Base-by-base conservation (phyloP, 2,113 vertebrate genomes). In the Catharus fuscescens region DNA sequence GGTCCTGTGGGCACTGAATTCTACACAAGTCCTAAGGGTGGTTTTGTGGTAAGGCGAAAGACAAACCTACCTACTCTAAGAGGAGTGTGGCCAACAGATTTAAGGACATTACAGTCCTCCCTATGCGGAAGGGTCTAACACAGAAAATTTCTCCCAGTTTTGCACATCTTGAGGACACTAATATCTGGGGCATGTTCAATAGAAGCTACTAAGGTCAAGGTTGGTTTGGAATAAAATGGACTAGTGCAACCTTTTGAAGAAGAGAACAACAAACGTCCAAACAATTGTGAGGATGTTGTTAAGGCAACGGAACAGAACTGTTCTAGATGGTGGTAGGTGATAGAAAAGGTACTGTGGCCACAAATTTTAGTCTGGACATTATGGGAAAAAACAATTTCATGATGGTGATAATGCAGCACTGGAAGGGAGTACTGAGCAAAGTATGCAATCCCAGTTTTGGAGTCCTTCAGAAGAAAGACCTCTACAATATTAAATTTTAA, bases 11-110 rank as follows among this genome's bases (percentile, higher is more conserved):
- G 21, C 38, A 8, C 1, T 16, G 47, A 72, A 12, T 50, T 64
- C 5, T 23, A 2, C 4, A 1, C 0, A 1, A 72, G 18, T n/a
- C 25, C 62, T 14, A 9, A 50, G 19, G 2, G 0, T 34, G 8
- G 3, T 71, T 74, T 50, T 0, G 0, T 11, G 15, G 13, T 21
- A 36, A 74, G 56, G 18, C 4, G 5, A 16, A 78, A 50, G 19
- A 52, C 26, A 87, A 19, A 60, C 3, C 47, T 21, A 40, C 5
- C 11, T 32, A 44, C 15, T 44, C 5, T 57, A 70, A 18, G 4
- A 73, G 18, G 16, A 67, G 1, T 31, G 20, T 31, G 17, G 9
- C 6, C 16, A 61, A 24, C 4, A 78, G 9, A 57, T 61, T 56
- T 23, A 42, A 57, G 26, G 18, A 78, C 47, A 4, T 61, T 56